A percentile compares a stretch with the other conserved stretches of the same genome.
phyloP scores from a whole-genome alignment of 2,888 invertebrate genomes.

The Imbricaverruca yamaguchii region DNA sequence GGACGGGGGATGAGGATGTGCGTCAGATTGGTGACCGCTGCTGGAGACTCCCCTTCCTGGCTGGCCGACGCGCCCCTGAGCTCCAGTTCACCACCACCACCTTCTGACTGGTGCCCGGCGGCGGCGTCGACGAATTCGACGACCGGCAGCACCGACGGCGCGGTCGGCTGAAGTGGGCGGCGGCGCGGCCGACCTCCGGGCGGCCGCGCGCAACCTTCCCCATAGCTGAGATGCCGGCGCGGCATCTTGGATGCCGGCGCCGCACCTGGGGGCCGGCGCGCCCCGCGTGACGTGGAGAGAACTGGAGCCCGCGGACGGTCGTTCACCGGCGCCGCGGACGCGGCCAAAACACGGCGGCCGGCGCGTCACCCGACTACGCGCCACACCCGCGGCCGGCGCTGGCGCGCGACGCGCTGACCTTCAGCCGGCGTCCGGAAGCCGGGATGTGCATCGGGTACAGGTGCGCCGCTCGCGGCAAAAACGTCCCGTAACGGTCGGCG shows the following conservation, averaged over 20 bases:
- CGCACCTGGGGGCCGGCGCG: neutral
- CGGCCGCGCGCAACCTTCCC: neutral
- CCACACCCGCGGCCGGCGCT: neutral
- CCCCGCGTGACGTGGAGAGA: neutral
- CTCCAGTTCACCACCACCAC: no score
- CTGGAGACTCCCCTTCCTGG: no score
- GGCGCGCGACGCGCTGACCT: neutral
- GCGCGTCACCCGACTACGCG: neutral
- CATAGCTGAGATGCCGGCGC: neutral
- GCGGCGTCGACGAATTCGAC: no score
- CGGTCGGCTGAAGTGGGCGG: neutral
- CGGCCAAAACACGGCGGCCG: neutral
- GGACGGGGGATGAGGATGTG: no score
- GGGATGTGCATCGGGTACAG: no score
- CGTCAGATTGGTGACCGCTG: no score
- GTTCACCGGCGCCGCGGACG: constrained; percentile 8
- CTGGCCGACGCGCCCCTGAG: no score
- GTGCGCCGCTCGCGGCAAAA: no score
- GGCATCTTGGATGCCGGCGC: neutral
- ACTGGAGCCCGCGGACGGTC: neutral
- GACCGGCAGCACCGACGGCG: no score
- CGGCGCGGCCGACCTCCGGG: neutral
- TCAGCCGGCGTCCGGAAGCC: constrained; percentile 3
- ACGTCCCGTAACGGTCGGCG: no score
- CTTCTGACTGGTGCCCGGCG: no score